Evolutionary conservation across 1,140 invertebrate genomes (phyloP).

Genomic region (Cydia pomonella): DNA sequence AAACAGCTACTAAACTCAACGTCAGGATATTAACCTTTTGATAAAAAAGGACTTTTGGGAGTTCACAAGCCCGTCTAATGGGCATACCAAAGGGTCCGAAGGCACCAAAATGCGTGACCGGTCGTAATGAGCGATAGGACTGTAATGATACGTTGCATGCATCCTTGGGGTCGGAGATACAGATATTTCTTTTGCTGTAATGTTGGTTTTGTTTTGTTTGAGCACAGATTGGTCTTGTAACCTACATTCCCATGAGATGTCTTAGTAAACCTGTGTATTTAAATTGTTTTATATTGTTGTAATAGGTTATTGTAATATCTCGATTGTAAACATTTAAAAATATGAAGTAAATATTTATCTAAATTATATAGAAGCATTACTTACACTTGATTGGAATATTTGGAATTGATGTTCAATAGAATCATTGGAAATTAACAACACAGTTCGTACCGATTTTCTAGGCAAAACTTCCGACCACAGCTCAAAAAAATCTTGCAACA

Average conservation of each 20-base stretch:
- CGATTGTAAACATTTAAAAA: too few species aligned
- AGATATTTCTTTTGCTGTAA: constrained; percentile 11
- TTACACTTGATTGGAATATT: too few species aligned
- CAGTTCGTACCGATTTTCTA: too few species aligned
- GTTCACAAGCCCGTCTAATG: constrained; percentile 20
- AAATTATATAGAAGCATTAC: too few species aligned
- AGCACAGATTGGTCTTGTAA: constrained; percentile 6
- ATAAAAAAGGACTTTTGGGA: constrained; percentile 22
- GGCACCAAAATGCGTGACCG: constrained; percentile 11
- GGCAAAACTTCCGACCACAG: too few species aligned
- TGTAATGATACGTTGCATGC: constrained; percentile 26
- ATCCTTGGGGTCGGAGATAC: not conserved
- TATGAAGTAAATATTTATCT: too few species aligned
- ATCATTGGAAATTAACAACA: too few species aligned
- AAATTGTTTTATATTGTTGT: not conserved
- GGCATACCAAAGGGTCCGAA: constrained; percentile 1
- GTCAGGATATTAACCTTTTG: constrained; percentile 5
- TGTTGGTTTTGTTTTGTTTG: not conserved
- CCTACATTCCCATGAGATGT: constrained; percentile 1
- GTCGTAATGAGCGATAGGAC: constrained; percentile 22
- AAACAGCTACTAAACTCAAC: not conserved
- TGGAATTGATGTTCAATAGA: too few species aligned
- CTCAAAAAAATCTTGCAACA: too few species aligned
- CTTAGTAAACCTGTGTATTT: not conserved
- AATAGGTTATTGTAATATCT: too few species aligned